These are phyloP conservation scores for Sporophila hypoxantha DNA, from an alignment of 2,113 vertebrate species.

Conservation along the genomic window DNA sequence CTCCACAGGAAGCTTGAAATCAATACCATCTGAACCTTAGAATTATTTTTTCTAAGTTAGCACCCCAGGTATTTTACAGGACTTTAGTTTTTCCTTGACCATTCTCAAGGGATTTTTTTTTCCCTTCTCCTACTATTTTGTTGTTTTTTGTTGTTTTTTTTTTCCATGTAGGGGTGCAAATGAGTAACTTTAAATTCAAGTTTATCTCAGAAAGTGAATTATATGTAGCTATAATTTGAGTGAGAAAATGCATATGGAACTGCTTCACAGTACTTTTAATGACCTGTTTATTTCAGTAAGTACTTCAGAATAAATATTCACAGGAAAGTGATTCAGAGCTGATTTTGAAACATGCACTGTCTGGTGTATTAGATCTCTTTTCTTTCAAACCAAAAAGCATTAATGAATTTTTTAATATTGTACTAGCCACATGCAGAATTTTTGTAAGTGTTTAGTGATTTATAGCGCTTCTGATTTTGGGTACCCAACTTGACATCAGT, in stretches of 20 bases:
- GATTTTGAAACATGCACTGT: not conserved
- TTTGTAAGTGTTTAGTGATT: not conserved
- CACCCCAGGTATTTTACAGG: not conserved
- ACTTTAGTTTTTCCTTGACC: not conserved
- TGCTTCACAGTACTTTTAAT: not conserved
- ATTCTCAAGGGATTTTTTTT: not conserved
- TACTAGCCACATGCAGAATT: not conserved
- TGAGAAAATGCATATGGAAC: not conserved
- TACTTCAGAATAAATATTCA: not conserved
- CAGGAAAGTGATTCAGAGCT: not conserved
- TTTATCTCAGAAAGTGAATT: not conserved
- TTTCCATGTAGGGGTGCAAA: not conserved
- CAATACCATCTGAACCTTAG: not conserved
- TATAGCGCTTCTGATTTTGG: not conserved
- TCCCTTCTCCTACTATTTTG: not conserved
- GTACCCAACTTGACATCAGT: not conserved
- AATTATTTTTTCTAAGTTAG: not conserved
- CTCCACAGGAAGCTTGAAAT: not conserved
- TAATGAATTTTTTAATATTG: not conserved
- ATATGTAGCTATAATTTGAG: not conserved
- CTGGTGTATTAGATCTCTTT: not conserved
- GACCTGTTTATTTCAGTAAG: not conserved
- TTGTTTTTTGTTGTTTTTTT: not conserved
- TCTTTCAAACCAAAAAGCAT: not conserved
- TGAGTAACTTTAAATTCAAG: not conserved